A percentile compares a stretch with the other conserved stretches of the same genome.
These are phyloP conservation scores for Nemopilema nomurai DNA, from an alignment of 30 jellyfish, hydroid and myxozoan species.

Conservation along the genomic window DNA sequence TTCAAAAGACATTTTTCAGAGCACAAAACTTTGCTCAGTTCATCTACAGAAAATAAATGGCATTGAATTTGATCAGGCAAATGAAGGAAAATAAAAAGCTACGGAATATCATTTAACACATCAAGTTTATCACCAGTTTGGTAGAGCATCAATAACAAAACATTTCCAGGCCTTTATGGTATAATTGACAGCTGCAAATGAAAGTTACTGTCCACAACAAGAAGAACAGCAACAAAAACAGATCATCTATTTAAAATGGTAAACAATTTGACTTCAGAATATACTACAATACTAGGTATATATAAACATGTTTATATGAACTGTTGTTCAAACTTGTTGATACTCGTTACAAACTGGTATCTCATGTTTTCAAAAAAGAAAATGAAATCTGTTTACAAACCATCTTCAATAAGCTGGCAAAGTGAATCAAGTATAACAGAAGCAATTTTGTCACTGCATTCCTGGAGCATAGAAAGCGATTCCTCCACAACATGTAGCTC, in stretches of 20 bases:
- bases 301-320: too few species aligned
- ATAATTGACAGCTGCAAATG: too few species aligned
- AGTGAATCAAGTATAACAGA: conserved; percentile 32
- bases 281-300: too few species aligned
- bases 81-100: not conserved
- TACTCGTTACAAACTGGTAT: too few species aligned
- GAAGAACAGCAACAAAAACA: too few species aligned
- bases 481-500: conserved; percentile 42
- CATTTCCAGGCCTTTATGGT: not conserved
- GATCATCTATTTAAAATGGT: too few species aligned
- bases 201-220: too few species aligned
- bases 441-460: conserved; percentile 39
- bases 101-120: too few species aligned
- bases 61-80: not conserved
- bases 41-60: conserved; percentile 36
- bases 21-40: conserved; percentile 36
- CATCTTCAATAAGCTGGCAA: conserved; percentile 37
- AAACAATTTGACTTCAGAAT: too few species aligned
- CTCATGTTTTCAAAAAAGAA: not conserved
- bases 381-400: conserved; percentile 5
- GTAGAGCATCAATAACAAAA: not conserved
- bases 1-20: conserved; percentile 8
- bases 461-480: conserved; percentile 13
- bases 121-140: too few species aligned
- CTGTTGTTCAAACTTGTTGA: too few species aligned